phyloP scores from a whole-genome alignment of 2,113 vertebrate genomes.

The Lepisosteus oculatus region DNA sequence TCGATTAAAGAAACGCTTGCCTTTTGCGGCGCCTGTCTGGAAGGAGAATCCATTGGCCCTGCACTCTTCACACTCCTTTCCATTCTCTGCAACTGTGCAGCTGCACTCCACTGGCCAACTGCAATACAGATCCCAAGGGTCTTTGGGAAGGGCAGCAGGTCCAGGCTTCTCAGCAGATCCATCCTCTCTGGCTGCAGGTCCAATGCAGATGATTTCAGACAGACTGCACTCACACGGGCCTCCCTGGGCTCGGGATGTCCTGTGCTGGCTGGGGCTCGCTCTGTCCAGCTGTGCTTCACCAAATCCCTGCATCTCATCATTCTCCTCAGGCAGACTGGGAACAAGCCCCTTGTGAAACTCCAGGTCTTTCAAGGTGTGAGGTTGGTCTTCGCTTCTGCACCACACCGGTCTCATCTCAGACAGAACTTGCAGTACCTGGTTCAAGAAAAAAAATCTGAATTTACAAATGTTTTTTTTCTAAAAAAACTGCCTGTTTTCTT shows the following conservation, averaged over 20 bases:
- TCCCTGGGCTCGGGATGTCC: neutral
- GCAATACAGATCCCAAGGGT: slow-evolving; percentile 31
- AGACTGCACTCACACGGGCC: slow-evolving; percentile 50
- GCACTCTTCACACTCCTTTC: slow-evolving; percentile 42
- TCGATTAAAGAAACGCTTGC: neutral
- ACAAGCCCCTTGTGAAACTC: slow-evolving; percentile 11
- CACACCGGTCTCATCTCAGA: slow-evolving; percentile 42
- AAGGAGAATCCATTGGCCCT: slow-evolving; percentile 36
- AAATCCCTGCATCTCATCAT: slow-evolving; percentile 50
- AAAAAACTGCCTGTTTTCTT: too few relatives aligned
- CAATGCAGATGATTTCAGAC: slow-evolving; percentile 62
- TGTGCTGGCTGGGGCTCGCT: neutral
- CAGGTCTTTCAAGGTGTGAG: slow-evolving; percentile 49
- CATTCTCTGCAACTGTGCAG: slow-evolving; percentile 22
- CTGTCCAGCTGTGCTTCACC: neutral
- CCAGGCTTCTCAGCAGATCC: neutral
- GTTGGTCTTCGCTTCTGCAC: slow-evolving; percentile 45
- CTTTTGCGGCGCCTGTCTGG: neutral
- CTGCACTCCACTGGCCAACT: slow-evolving; percentile 50
- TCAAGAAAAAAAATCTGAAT: too few relatives aligned
- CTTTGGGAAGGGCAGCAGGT: neutral
- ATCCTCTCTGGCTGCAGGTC: neutral
- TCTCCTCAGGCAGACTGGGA: slow-evolving; percentile 54
- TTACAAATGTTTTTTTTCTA: too few relatives aligned
- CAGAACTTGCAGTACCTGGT: slow-evolving; percentile 49